Conservation (phyloP, 1,140 invertebrate genomes). For the Brachionus angularis region DNA sequence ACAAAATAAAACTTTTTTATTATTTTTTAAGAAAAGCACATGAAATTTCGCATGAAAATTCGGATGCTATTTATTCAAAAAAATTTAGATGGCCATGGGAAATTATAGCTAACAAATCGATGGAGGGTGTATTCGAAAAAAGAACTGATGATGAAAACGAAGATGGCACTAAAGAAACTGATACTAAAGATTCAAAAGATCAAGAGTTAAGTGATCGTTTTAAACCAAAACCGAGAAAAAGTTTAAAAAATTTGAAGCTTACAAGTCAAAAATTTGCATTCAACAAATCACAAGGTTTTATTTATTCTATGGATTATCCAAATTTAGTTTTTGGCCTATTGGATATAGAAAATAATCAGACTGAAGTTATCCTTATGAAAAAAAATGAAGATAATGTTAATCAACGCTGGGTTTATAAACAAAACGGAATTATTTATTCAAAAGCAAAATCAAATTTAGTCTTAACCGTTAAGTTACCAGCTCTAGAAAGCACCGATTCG, state of each 20-base stretch:
- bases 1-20: background rate
- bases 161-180: conserved; percentile 47
- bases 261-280: conserved; percentile 47
- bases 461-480: conserved; percentile 49
- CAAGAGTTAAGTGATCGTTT: background rate
- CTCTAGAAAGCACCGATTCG: conserved; percentile 47
- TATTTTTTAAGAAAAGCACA: conserved; percentile 49
- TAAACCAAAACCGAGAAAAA: conserved; percentile 24
- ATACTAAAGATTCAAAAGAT: background rate
- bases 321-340: conserved; percentile 52
- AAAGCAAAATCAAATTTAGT: conserved; percentile 44
- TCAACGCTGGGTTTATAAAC: conserved; percentile 50
- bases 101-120: conserved; percentile 47
- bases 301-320: conserved; percentile 49
- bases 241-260: conserved; percentile 8
- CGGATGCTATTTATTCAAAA: conserved; percentile 50
- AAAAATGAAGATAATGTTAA: conserved; percentile 52
- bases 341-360: conserved; percentile 49
- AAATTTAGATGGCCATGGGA: conserved; percentile 58
- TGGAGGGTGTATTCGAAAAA: conserved; percentile 47
- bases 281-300: conserved; percentile 50
- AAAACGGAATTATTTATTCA: conserved; percentile 44
- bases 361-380: conserved; percentile 52
- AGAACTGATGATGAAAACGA: conserved; percentile 47
- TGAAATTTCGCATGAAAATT: conserved; percentile 50